A percentile compares a stretch with the other conserved stretches of the same genome.
phyloP scores from a whole-genome alignment of 2,113 vertebrate genomes.

The Sapajus apella region DNA sequence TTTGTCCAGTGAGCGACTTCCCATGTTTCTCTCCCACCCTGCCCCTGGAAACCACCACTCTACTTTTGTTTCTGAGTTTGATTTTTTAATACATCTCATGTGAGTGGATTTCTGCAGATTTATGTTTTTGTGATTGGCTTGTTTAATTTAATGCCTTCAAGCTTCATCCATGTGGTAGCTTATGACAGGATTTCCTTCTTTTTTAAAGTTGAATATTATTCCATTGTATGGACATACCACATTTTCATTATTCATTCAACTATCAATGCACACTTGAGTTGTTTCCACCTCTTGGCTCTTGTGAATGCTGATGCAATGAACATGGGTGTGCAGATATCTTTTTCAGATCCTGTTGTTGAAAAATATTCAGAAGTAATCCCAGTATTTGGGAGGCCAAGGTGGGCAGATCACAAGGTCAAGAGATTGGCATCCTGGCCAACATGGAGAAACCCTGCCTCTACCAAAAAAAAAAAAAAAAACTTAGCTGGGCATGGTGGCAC shows the following conservation, averaged over 20 bases:
- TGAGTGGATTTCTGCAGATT: background rate
- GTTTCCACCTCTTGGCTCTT: background rate
- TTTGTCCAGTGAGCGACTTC: background rate
- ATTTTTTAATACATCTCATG: background rate
- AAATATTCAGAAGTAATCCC: background rate
- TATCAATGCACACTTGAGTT: background rate
- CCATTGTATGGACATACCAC: background rate
- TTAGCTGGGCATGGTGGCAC: no score
- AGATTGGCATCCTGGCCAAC: no score
- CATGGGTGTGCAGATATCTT: background rate
- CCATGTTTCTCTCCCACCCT: background rate
- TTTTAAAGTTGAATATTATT: background rate
- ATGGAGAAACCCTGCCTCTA: no score
- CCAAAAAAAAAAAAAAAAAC: no score
- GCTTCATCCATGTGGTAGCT: background rate
- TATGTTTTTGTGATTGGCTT: background rate
- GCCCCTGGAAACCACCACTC: background rate
- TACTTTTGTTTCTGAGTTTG: background rate
- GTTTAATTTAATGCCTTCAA: background rate
- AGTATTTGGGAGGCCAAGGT: no score
- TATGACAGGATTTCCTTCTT: background rate
- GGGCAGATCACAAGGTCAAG: no score
- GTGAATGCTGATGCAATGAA: background rate
- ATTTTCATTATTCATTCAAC: background rate
- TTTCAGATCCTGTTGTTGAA: background rate